Conservation (phyloP, 2,797 vertebrate species). For the Chrysocyon brachyurus region DNA sequence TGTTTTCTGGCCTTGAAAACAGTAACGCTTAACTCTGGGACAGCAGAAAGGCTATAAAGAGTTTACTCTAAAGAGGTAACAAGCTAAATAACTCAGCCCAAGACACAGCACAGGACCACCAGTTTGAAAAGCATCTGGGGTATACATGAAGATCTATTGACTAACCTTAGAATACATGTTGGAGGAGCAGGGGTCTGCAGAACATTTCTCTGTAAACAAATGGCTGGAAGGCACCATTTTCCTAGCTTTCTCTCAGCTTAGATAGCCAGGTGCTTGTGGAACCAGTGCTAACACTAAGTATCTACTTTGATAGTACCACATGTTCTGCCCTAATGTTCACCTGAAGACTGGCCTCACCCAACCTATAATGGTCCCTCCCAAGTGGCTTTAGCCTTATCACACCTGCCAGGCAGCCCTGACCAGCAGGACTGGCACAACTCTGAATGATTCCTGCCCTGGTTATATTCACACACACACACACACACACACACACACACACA, state of each 20-base stretch:
- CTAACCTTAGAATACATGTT: background rate
- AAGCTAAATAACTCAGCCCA: background rate
- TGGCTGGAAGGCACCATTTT: background rate
- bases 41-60: background rate
- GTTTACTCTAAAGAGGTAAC: background rate
- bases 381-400: background rate
- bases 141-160: background rate
- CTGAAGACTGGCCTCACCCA: background rate
- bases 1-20: background rate
- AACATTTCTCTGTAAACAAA: background rate
- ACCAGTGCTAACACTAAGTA: background rate
- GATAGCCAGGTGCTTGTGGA: background rate
- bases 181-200: background rate
- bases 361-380: background rate
- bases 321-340: background rate
- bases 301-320: background rate
- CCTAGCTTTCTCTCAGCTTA: background rate
- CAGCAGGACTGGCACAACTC: background rate
- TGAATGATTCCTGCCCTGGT: background rate
- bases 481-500: no score
- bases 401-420: background rate
- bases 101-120: background rate
- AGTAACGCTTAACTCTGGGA: background rate
- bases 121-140: background rate
- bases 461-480: background rate